phyloP scores from a whole-genome alignment of 2,797 vertebrate species.

The Thalassophryne amazonica region DNA sequence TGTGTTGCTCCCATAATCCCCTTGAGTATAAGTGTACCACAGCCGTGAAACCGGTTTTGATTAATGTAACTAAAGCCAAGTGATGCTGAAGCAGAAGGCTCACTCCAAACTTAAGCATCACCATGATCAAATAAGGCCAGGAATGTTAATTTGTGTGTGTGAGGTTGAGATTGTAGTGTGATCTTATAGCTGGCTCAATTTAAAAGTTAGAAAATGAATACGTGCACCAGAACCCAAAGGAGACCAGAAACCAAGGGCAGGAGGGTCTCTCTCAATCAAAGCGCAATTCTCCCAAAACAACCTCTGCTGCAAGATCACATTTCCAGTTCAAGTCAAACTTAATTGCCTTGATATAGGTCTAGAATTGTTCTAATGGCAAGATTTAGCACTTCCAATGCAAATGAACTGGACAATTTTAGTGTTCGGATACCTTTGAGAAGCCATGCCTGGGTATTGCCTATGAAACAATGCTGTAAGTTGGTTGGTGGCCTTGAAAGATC shows the following conservation, averaged over 20 bases:
- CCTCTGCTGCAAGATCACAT: constrained; percentile 31
- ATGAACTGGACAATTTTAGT: constrained; percentile 51
- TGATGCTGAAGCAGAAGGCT: constrained; percentile 40
- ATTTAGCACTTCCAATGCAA: constrained; percentile 30
- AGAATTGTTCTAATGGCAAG: constrained; percentile 42
- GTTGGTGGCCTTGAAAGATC: constrained; percentile 34
- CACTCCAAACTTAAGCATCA: constrained; percentile 25
- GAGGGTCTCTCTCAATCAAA: constrained; percentile 45
- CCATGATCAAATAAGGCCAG: constrained; percentile 57
- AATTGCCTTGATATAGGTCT: constrained; percentile 28
- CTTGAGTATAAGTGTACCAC: constrained; percentile 49
- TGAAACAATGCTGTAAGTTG: constrained; percentile 49
- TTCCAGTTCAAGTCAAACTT: constrained; percentile 30
- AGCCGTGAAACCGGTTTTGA: constrained; percentile 51
- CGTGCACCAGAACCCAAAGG: constrained; percentile 62
- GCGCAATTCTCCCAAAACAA: constrained; percentile 39
- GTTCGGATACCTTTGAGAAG: constrained; percentile 58
- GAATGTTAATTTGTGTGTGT: constrained; percentile 68
- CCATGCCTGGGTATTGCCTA: constrained; percentile 45
- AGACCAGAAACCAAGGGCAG: constrained; percentile 63
- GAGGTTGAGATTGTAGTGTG: constrained; percentile 72
- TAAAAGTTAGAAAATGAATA: constrained; percentile 12
- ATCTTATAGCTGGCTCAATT: constrained; percentile 57
- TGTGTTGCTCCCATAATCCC: constrained; percentile 61
- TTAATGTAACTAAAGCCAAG: constrained; percentile 26